These are phyloP conservation scores for Gambusia affinis DNA, from an alignment of 2,113 vertebrate genomes.

Conservation along the genomic window DNA sequence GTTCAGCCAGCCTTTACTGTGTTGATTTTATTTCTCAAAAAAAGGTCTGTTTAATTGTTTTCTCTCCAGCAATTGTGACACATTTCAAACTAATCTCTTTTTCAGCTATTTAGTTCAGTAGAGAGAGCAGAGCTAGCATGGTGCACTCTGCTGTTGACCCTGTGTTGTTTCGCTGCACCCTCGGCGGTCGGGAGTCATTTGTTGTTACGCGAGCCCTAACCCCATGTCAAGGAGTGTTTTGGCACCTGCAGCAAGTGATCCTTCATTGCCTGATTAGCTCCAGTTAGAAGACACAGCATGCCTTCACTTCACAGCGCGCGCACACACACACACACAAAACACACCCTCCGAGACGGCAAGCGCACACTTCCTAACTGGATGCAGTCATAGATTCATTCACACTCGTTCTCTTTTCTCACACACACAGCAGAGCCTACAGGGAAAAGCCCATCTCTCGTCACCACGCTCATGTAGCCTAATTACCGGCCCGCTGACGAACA, in stretches of 20 bases:
- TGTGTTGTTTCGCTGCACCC: conserved; percentile 40
- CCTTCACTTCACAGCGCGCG: conserved; percentile 2
- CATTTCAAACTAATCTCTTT: conserved; percentile 3
- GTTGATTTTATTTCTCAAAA: conserved; percentile 16
- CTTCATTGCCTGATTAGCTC: conserved; percentile 66
- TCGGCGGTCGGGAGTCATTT: conserved; percentile 51
- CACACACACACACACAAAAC: conserved; percentile 4
- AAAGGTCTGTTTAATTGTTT: conserved; percentile 18
- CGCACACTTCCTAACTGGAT: conserved; percentile 39
- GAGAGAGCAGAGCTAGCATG: conserved; percentile 24
- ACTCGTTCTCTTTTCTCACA: conserved; percentile 49
- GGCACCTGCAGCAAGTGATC: conserved; percentile 65
- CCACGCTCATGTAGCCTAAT: conserved; percentile 76
- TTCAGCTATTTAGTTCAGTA: conserved; percentile 5
- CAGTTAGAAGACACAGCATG: conserved; percentile 47
- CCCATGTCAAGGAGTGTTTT: conserved; percentile 62
- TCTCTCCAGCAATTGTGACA: conserved; percentile 16
- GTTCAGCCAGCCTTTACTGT: neutral
- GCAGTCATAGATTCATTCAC: conserved; percentile 51
- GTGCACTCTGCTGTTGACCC: conserved; percentile 36
- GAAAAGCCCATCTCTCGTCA: conserved; percentile 74
- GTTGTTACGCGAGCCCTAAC: conserved; percentile 42
- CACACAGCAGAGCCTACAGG: conserved; percentile 64
- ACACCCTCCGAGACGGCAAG: conserved; percentile 24
- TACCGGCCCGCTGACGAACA: conserved; percentile 76